Conservation (phyloP, 2,888 invertebrate genomes). For the Drosophila niveifrons region DNA sequence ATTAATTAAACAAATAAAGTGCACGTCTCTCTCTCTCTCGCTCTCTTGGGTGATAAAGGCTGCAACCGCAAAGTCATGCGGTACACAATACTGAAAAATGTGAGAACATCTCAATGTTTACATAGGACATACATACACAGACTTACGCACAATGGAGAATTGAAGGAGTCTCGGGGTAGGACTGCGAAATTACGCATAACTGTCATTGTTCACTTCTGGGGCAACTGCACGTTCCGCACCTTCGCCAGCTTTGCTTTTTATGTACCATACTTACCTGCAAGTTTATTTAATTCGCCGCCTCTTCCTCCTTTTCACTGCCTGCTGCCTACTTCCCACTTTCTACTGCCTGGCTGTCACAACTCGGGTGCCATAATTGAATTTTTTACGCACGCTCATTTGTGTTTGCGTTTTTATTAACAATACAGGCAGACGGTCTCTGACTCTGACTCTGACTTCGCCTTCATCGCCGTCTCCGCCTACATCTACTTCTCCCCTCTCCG, state of each 20-base stretch:
- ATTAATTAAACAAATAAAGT: constrained; percentile 80
- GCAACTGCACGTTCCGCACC: constrained; percentile 19
- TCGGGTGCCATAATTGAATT: constrained; percentile 71
- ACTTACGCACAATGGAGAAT: constrained; percentile 1
- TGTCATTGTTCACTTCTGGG: constrained; percentile 62
- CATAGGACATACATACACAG: constrained; percentile 33
- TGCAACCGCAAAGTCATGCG: constrained; percentile 63
- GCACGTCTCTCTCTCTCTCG: constrained; percentile 52
- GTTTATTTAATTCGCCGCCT: constrained; percentile 73
- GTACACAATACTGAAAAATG: constrained; percentile 55
- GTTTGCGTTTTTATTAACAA: constrained; percentile 79
- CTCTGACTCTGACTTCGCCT: constrained; percentile 3
- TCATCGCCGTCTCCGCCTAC: background rate
- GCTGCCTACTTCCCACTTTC: background rate
- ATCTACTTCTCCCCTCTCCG: background rate
- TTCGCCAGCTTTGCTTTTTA: constrained; percentile 27
- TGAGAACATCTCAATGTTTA: constrained; percentile 48
- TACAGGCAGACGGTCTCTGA: constrained; percentile 44
- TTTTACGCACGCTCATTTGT: constrained; percentile 81
- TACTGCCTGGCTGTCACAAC: constrained; percentile 31
- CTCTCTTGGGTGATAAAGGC: constrained; percentile 50
- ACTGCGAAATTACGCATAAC: constrained; percentile 62
- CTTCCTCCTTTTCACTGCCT: constrained; percentile 51
- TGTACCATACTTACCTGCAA: constrained; percentile 56
- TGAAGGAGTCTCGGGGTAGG: constrained; percentile 1